These are phyloP conservation scores for Leptodactylus fuscus DNA, from an alignment of 2,113 vertebrate species.

Conservation along the genomic window DNA sequence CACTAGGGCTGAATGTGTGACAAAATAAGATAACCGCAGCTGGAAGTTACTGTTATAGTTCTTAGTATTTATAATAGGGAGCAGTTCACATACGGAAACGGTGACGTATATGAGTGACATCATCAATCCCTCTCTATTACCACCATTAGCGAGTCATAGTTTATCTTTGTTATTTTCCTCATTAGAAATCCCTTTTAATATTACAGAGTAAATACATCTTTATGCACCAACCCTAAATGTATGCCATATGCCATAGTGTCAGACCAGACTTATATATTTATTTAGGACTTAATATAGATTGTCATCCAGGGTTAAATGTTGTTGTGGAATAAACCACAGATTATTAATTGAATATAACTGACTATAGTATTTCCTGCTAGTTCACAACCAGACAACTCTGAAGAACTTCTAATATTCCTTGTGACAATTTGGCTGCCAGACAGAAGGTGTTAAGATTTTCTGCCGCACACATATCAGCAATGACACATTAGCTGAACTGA, in stretches of 20 bases:
- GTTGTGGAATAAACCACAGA: neutral
- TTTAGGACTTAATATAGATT: neutral
- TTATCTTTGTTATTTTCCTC: too few species aligned
- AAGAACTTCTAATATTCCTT: neutral
- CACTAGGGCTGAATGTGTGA: too few species aligned
- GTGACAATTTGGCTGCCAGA: conserved; percentile 4
- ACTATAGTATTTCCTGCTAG: neutral
- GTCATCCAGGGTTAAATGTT: neutral
- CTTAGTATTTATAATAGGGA: too few species aligned
- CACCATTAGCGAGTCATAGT: too few species aligned
- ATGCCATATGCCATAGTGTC: neutral
- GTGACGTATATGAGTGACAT: too few species aligned
- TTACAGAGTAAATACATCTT: neutral
- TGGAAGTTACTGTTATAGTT: too few species aligned
- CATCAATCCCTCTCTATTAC: too few species aligned
- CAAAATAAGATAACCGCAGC: too few species aligned
- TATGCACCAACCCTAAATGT: neutral
- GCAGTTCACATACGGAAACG: too few species aligned
- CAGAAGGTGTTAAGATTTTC: conserved; percentile 6
- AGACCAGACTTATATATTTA: neutral
- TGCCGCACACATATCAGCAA: neutral
- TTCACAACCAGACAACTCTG: neutral
- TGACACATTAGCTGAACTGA: neutral
- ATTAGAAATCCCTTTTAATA: neutral
- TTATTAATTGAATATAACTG: neutral